Percentiles rank a stretch among this genome's conserved stretches.
Conservation (phyloP, 2,113 vertebrate genomes). For the Hystrix cristata region DNA sequence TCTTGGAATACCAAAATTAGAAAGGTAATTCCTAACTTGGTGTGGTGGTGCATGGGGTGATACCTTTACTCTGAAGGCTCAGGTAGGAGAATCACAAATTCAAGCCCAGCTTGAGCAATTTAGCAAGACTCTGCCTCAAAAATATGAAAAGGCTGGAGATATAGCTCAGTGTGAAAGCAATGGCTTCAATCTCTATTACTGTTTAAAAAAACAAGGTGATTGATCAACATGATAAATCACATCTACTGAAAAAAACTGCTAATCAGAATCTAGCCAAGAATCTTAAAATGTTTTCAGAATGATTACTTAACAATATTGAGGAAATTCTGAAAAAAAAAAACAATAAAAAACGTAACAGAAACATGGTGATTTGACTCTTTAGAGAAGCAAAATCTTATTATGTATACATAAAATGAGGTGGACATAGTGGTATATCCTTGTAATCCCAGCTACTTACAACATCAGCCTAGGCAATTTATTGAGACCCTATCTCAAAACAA, state of each 20-base stretch:
- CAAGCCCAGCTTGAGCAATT: background rate
- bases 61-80: background rate
- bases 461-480: background rate
- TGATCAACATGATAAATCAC: background rate
- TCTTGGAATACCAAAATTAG: slow-evolving; percentile 19
- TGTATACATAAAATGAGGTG: background rate
- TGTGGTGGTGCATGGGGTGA: background rate
- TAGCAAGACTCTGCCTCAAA: background rate
- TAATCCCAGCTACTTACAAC: background rate
- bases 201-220: background rate
- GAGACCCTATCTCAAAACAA: background rate
- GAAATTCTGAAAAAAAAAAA: background rate
- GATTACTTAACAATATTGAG: background rate
- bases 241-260: background rate
- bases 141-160: background rate
- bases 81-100: background rate
- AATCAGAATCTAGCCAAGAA: background rate
- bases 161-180: background rate
- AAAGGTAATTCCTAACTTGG: background rate
- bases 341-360: background rate
- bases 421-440: background rate
- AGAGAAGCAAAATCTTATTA: background rate
- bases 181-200: background rate
- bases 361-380: background rate
- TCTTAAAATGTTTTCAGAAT: background rate